Evolutionary conservation across 2,797 vertebrate genomes (phyloP).

Genomic region (Falco berigora): DNA sequence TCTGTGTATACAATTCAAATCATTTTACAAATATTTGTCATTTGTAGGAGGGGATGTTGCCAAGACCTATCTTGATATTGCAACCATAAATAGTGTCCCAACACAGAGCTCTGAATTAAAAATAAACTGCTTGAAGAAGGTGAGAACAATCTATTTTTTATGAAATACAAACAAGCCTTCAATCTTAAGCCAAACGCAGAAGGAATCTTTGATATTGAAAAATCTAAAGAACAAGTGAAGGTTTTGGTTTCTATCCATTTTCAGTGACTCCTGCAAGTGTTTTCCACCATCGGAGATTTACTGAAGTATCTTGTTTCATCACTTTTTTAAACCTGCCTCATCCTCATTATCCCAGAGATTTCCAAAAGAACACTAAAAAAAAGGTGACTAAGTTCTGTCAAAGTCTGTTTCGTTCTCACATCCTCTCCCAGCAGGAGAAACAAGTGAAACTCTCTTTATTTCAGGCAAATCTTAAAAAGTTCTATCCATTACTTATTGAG

Average conservation of each 20-base stretch:
- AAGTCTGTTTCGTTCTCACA: neutral
- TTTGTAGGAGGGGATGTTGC: slow-evolving; percentile 30
- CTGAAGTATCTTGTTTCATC: neutral
- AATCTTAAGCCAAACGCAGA: neutral
- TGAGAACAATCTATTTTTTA: neutral
- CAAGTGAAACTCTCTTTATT: neutral
- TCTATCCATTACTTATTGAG: neutral
- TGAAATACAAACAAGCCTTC: neutral
- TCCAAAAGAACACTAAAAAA: neutral
- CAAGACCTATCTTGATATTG: slow-evolving; percentile 7
- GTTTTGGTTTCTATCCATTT: neutral
- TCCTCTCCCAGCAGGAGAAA: neutral
- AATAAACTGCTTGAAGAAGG: slow-evolving; percentile 23
- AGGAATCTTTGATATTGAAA: neutral
- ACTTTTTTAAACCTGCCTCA: neutral
- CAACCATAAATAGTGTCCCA: neutral
- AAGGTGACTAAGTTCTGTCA: neutral
- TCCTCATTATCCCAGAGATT: neutral
- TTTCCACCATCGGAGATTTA: neutral
- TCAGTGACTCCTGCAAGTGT: neutral
- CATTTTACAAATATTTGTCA: slow-evolving; percentile 58
- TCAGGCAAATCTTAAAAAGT: neutral
- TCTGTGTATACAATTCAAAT: slow-evolving; percentile 36
- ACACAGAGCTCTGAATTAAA: neutral
- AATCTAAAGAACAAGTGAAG: neutral